A percentile compares a stretch with the other conserved stretches of the same genome.
phyloP scores from a whole-genome alignment of 1,140 invertebrate species.

The Drosophila carrolli region DNA sequence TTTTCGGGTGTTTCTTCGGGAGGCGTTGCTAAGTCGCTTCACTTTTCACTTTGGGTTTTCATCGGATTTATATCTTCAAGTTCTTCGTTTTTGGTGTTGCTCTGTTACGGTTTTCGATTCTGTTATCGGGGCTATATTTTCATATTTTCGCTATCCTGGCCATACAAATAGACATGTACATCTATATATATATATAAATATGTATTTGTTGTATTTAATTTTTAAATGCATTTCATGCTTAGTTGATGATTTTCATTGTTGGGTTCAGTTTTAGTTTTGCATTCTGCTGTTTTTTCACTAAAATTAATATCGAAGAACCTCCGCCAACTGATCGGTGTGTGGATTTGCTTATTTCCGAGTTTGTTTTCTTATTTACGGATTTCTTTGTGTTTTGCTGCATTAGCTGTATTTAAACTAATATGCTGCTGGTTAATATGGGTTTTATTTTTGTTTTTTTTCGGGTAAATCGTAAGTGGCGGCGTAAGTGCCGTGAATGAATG shows the following conservation, averaged over 20 bases:
- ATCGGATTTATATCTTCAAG: constrained; percentile 3
- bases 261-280: constrained; percentile 48
- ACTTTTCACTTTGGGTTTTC: constrained; percentile 9
- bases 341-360: constrained; percentile 4
- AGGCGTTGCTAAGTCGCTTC: constrained; percentile 21
- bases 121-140: constrained; percentile 7
- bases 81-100: constrained; percentile 28
- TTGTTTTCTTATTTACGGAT: background rate
- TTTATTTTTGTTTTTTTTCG: constrained; percentile 18
- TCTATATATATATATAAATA: constrained; percentile 31
- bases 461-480: constrained; percentile 56
- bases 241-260: constrained; percentile 74
- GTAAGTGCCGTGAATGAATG: constrained; percentile 45
- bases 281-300: constrained; percentile 10
- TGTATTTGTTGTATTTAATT: constrained; percentile 51
- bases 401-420: constrained; percentile 32
- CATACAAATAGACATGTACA: constrained; percentile 35
- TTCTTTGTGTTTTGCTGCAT: constrained; percentile 10
- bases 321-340: constrained; percentile 14
- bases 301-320: constrained; percentile 18
- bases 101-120: constrained; percentile 18
- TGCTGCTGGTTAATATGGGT: constrained; percentile 45
- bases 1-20: constrained; percentile 14
- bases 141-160: constrained; percentile 15
- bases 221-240: constrained; percentile 80